phyloP scores from a whole-genome alignment of 2,888 invertebrate genomes.

The Lithosia quadra region DNA sequence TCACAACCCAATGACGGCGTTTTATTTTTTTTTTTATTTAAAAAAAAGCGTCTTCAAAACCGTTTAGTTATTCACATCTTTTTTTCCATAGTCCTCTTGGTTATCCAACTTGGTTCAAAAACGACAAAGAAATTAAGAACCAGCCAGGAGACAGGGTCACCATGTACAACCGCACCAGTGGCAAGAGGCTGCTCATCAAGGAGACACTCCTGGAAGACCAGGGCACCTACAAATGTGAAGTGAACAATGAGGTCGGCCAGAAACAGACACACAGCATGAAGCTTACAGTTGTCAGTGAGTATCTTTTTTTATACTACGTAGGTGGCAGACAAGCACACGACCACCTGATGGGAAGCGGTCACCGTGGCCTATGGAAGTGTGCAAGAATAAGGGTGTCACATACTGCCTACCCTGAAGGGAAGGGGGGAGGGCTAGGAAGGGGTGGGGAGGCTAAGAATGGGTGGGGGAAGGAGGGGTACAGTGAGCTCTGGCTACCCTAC shows the following conservation, averaged over 20 bases:
- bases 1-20: too few relatives aligned
- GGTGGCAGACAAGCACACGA: too few relatives aligned
- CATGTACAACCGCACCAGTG: constrained; percentile 71
- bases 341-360: too few relatives aligned
- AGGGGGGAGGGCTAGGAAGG: too few relatives aligned
- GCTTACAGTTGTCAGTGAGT: constrained; percentile 66
- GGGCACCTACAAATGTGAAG: constrained; percentile 71
- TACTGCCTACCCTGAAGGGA: too few relatives aligned
- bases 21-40: too few relatives aligned
- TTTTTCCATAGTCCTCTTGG: constrained; percentile 5
- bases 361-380: too few relatives aligned
- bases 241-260: constrained; percentile 67
- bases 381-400: too few relatives aligned
- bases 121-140: constrained; percentile 12
- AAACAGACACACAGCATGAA: constrained; percentile 66
- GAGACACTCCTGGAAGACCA: constrained; percentile 65
- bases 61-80: not conserved
- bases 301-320: not conserved
- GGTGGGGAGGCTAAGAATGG: too few relatives aligned
- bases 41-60: too few relatives aligned
- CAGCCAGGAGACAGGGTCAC: constrained; percentile 64
- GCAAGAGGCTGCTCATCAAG: constrained; percentile 74
- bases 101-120: constrained; percentile 9
- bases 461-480: too few relatives aligned
- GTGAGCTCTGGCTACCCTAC: too few relatives aligned